Base-by-base conservation (phyloP, 2,797 vertebrate species). In the Eulemur rubriventer region DNA sequence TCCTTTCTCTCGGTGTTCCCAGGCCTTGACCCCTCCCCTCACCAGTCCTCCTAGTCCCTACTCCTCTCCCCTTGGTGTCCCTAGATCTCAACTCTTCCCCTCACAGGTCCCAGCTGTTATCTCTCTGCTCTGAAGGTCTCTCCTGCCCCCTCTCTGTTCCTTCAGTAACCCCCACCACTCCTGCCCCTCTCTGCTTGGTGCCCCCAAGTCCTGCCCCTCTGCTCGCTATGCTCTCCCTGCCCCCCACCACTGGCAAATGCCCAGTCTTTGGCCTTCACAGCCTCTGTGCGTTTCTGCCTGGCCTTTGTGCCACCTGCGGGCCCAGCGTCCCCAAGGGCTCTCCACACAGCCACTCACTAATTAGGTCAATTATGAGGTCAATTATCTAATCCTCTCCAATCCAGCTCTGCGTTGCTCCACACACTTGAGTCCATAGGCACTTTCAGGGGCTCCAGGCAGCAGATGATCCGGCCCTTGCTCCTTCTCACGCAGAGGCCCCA, bases 321-420 rank as follows among this genome's bases (percentile, higher is more conserved):
- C 84, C 92, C 78, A 94, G 80, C 24, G 1, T 95, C 87, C 93
- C 97, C 95, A 97, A 97, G 97, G 95, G 92, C 86, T 93, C 94
- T 96, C 93, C 89, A 97, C 91, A 95, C 57, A 97, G 88, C 67
- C 92, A 96, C 92, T 97, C 81, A 89, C 96, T 98, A 97, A 98
- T 98, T 97, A 97, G 97, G 97, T 97, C 97, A 98, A 97, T 98
- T 97, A 97, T 97, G 92, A 96, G 93, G 93, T 97, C 96, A 95
- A 97, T 97, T 95, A 98, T 95, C 94, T 93, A 97, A 96, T 92
- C 96, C 95, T 97, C 88, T 97, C 91, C 95, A 97, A 73, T 85
- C 46, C 52, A 78, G 72, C 67, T 94, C 80, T 57, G 50, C 81
- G 84, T 95, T 95, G 81, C 95, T 96, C 78, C 11, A 94, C 69